Conservation (phyloP, 2,888 invertebrate genomes). For the Xanthostigma xanthostigma region DNA sequence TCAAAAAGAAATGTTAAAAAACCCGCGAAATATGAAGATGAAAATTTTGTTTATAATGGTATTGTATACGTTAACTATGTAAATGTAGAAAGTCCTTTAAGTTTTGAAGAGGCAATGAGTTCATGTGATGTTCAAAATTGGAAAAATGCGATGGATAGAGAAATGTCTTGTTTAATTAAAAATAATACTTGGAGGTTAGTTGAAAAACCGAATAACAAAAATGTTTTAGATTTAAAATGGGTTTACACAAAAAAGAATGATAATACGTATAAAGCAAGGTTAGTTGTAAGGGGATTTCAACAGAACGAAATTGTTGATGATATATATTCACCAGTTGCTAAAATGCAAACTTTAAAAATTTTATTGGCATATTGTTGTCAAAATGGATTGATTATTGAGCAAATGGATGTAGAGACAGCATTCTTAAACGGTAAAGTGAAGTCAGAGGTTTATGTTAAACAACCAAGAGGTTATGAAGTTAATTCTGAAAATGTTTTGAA, state of each 20-base stretch:
- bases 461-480: conserved; percentile 10
- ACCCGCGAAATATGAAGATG: too few relatives aligned
- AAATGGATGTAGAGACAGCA: conserved; percentile 12
- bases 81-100: not conserved
- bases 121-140: not conserved
- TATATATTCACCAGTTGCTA: conserved; percentile 1
- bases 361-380: not conserved
- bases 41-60: too few relatives aligned
- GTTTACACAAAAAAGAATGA: not conserved
- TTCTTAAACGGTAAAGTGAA: conserved; percentile 10
- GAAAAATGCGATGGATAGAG: not conserved
- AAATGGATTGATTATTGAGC: conserved; percentile 8
- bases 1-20: too few relatives aligned
- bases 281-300: conserved; percentile 1
- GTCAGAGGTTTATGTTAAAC: conserved; percentile 11
- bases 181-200: conserved; percentile 3
- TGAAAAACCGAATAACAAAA: conserved; percentile 1
- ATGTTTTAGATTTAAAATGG: not conserved
- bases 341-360: conserved; percentile 1
- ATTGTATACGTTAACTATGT: not conserved
- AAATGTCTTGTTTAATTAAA: not conserved
- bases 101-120: not conserved
- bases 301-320: not conserved
- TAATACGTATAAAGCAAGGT: not conserved
- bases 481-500: conserved; percentile 9